phyloP scores from a whole-genome alignment of 2,797 vertebrate species.

The Cyprinella venusta region DNA sequence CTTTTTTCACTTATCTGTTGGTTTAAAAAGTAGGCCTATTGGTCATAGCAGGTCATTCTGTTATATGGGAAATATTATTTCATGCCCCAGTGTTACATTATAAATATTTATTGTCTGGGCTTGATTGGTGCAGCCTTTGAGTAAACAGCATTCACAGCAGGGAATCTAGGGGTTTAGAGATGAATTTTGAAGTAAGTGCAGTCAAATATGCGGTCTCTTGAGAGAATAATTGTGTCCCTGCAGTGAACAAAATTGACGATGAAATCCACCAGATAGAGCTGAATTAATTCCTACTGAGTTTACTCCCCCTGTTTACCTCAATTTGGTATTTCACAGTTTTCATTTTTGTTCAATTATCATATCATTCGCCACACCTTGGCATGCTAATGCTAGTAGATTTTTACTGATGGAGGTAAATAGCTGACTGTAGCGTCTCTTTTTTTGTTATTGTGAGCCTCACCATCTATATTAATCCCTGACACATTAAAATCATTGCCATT shows the following conservation, averaged over 20 bases:
- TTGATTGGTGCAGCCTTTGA: conserved; percentile 43
- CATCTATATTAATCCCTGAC: conserved; percentile 24
- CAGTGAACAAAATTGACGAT: conserved; percentile 55
- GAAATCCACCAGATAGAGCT: conserved; percentile 58
- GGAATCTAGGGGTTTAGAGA: conserved; percentile 41
- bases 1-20: background rate
- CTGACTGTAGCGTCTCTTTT: conserved; percentile 13
- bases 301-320: conserved; percentile 60
- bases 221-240: conserved; percentile 60
- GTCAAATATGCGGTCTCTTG: conserved; percentile 53
- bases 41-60: conserved; percentile 19
- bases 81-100: conserved; percentile 31
- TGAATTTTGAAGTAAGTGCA: conserved; percentile 53
- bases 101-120: conserved; percentile 38
- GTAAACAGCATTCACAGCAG: conserved; percentile 48
- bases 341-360: conserved; percentile 57
- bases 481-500: conserved; percentile 27
- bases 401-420: conserved; percentile 40
- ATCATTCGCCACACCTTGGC: conserved; percentile 57
- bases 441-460: conserved; percentile 4
- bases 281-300: conserved; percentile 59
- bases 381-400: conserved; percentile 36
- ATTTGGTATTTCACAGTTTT: conserved; percentile 59
- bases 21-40: conserved; percentile 24
- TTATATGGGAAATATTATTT: background rate